phyloP scores from a whole-genome alignment of 1,140 invertebrate species.

The Drosophila sturtevanti region DNA sequence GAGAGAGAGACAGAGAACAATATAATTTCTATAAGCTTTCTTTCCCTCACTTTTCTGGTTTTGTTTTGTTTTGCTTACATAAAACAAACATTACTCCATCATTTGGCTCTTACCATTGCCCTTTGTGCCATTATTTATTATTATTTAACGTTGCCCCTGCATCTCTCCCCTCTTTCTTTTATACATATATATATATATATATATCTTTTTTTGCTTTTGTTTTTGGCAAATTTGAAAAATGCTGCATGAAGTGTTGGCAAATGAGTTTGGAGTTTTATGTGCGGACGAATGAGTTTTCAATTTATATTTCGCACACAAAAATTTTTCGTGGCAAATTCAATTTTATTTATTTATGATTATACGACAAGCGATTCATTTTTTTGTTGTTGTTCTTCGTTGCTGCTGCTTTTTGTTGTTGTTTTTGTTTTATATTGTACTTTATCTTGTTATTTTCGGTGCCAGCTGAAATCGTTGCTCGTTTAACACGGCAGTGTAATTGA shows the following conservation, averaged over 20 bases:
- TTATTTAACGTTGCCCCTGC: slow-evolving; percentile 65
- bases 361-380: slow-evolving; percentile 66
- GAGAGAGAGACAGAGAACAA: slow-evolving; percentile 13
- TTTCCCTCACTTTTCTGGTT: slow-evolving; percentile 3
- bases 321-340: slow-evolving; percentile 72
- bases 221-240: slow-evolving; percentile 69
- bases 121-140: slow-evolving; percentile 73
- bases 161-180: slow-evolving; percentile 12
- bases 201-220: not conserved
- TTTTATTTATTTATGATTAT: slow-evolving; percentile 80
- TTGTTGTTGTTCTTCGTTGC: not conserved
- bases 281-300: slow-evolving; percentile 81
- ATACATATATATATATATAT: not conserved
- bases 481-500: not conserved
- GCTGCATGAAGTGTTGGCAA: slow-evolving; percentile 73
- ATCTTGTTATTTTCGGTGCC: not conserved
- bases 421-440: slow-evolving; percentile 4
- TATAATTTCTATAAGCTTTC: slow-evolving; percentile 49
- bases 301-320: slow-evolving; percentile 61
- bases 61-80: slow-evolving; percentile 55
- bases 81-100: slow-evolving; percentile 71
- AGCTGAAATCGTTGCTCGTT: slow-evolving; percentile 1
- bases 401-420: slow-evolving; percentile 13
- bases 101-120: slow-evolving; percentile 17
- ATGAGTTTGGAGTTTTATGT: slow-evolving; percentile 80